Base-by-base conservation (phyloP, 2,113 vertebrate genomes). In the Nothobranchius kuhntae region DNA sequence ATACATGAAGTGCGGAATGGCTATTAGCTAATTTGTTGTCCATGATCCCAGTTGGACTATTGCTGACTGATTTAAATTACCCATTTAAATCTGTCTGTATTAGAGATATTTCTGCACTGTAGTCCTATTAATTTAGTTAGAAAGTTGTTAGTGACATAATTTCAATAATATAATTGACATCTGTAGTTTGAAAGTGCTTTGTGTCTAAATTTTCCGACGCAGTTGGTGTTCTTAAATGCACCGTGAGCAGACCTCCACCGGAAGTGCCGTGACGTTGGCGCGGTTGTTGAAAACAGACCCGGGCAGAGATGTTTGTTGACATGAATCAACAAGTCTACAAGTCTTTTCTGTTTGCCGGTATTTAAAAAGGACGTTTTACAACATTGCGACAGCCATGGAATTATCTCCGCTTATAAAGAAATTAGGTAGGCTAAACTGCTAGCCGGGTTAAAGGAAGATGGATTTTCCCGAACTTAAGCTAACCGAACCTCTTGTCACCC, bases 391-490 rank as follows among this genome's bases (percentile, higher is more conserved):
- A 46, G 55, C 45, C 15, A 94, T 95, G 93, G 93, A 94, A 24
- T 58, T 95, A 59, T 89, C 93, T 0, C 26, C 90, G 0, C 86
- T 96, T 50, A 92, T 96, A 80, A 93, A 91, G 86, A 96, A 96
- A 78, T 92, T 94, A 53, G 94, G 95, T 96, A 71, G 6, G 81
- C 13, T 62, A 13, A 30, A n/a, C 17, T 26, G 53, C n/a, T 42
- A 46, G 71, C 70, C 52, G 24, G 38, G 44, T 10, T 35, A 65
- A 46, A 36, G 3, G 35, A 21, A 35, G 2, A 15, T 17, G 45
- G 75, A 13, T 60, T 65, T 45, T 56, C 3, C n/a, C 61, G n/a
- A 66, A 62, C 13, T 63, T 50, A 21, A 13, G 53, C 26, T n/a
- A 66, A 47, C 56, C 47, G 54, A 65, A 71, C 38, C 38, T 40